phyloP scores from a whole-genome alignment of 2,113 vertebrate species.

The Centropristis striata region DNA sequence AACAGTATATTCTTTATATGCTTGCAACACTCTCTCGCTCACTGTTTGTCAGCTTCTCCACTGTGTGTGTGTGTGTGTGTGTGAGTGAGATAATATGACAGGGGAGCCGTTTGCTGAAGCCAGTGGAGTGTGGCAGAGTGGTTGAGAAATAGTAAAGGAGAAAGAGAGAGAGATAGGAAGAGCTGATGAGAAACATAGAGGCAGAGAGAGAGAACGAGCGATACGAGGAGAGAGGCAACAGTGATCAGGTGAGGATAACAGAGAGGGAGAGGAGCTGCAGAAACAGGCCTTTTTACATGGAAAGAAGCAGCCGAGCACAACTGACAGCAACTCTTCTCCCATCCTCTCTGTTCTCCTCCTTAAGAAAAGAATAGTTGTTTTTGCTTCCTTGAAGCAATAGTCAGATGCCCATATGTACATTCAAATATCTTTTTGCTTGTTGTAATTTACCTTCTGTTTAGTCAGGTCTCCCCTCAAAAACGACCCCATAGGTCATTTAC shows the following conservation, averaged over 20 bases:
- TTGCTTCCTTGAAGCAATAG: not conserved
- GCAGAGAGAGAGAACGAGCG: slow-evolving; percentile 56
- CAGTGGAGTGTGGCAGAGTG: slow-evolving; percentile 82
- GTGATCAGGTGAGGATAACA: slow-evolving; percentile 74
- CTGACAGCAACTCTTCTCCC: slow-evolving; percentile 72
- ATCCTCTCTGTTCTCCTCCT: slow-evolving; percentile 22
- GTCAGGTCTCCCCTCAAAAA: too few relatives aligned
- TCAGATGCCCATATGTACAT: not conserved
- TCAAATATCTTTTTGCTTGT: not conserved
- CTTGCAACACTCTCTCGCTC: slow-evolving; percentile 9
- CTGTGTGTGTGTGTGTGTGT: slow-evolving; percentile 19
- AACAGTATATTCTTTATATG: slow-evolving; percentile 37
- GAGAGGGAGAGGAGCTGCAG: slow-evolving; percentile 71
- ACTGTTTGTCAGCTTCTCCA: not conserved
- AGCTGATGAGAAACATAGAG: slow-evolving; percentile 64
- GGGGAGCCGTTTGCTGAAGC: slow-evolving; percentile 81
- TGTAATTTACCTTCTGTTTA: not conserved
- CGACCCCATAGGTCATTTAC: too few relatives aligned
- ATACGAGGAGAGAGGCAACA: slow-evolving; percentile 60
- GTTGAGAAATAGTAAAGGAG: slow-evolving; percentile 64
- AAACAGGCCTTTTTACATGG: slow-evolving; percentile 72
- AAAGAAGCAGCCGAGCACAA: slow-evolving; percentile 75
- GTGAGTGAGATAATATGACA: slow-evolving; percentile 81
- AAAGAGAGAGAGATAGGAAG: slow-evolving; percentile 57
- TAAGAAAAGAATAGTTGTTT: not conserved